Evolutionary conservation across 2,113 vertebrate species (phyloP), one percentile per base, ranked within the genome.

Genomic region (Chaenocephalus aceratus): DNA sequence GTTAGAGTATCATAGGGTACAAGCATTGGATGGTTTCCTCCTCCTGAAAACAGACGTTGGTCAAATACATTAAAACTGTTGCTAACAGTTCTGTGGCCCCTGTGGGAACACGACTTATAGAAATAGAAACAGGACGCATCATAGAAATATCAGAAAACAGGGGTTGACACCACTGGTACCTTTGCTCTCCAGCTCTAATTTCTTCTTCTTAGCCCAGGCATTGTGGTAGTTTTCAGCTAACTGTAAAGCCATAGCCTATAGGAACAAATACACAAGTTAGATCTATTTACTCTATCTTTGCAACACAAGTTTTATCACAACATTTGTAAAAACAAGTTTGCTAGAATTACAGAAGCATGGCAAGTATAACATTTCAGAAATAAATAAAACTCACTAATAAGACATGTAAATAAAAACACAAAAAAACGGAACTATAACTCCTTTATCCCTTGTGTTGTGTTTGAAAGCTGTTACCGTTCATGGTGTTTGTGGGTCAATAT

Each of bases 161-260:
- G 14, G 30, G 44, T 13, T 67, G 18, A 76, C 1, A 46, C n/a
- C 15, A 5, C 23, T 57, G 34, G 83, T 85, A 98, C 98, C 97
- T 98, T 97, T 97, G 88, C 94, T 95, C 85, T 97, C 96, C 70
- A 97, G 91, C 48, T 98, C 96, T 72, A 94, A 68, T 91, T 97
- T 98, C 94, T 97, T 99, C 91, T 94, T 98, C 94, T 96, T 97
- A 70, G 97, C 97, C 96, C 96, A 98, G 86, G 96, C 94, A 58
- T 97, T 98, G 91, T 99, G 97, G 84, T 98, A 97, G 91, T 98
- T 99, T 94, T 98, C 97, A 56, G 97, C 96, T 94, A 99, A 96
- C 92, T 96, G 96, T 86, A 99, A 97, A 77, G 97, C 96, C 97
- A 99, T 98, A 13, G 96, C 95, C 97, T 99, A 77, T 1, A 73